These are phyloP conservation scores for Brachyhypopomus gauderio DNA, from an alignment of 2,113 vertebrate species.

Conservation along the genomic window DNA sequence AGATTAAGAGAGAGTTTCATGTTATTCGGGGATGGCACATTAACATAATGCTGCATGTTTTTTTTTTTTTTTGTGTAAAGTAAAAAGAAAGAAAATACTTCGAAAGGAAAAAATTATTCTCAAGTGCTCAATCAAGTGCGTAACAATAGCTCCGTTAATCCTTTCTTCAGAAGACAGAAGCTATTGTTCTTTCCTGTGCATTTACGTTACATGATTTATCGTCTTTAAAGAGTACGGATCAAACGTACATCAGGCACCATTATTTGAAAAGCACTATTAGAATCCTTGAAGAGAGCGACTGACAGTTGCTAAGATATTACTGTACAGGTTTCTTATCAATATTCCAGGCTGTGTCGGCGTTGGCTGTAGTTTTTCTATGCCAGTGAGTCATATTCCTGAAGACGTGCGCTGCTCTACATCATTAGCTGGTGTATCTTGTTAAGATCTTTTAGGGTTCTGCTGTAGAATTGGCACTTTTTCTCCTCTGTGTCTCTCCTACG, in stretches of 20 bases:
- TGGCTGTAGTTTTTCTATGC: not conserved
- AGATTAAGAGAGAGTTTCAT: constrained; percentile 10
- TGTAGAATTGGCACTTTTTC: constrained; percentile 29
- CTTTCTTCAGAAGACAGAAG: constrained; percentile 43
- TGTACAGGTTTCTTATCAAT: not conserved
- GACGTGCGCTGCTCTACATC: not conserved
- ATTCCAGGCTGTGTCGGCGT: no score
- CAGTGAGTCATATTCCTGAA: not conserved
- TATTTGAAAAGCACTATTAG: not conserved
- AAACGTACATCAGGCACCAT: constrained; percentile 4
- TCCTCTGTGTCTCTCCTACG: constrained; percentile 37
- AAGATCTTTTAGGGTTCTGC: constrained; percentile 22
- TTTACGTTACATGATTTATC: constrained; percentile 17
- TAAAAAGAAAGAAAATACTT: constrained; percentile 9
- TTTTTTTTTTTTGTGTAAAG: not conserved
- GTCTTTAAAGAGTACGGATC: constrained; percentile 41
- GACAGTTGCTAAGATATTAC: constrained; percentile 5
- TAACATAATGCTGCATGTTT: constrained; percentile 9
- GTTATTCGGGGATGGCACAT: constrained; percentile 9
- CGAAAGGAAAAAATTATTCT: constrained; percentile 49
- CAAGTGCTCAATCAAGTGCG: constrained; percentile 51
- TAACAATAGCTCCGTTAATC: constrained; percentile 28
- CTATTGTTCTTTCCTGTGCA: constrained; percentile 43
- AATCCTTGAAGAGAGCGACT: constrained; percentile 14
- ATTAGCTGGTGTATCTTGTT: constrained; percentile 42